Evolutionary conservation across 2,113 vertebrate species (phyloP).

Genomic region (Nyctereutes procyonoides): DNA sequence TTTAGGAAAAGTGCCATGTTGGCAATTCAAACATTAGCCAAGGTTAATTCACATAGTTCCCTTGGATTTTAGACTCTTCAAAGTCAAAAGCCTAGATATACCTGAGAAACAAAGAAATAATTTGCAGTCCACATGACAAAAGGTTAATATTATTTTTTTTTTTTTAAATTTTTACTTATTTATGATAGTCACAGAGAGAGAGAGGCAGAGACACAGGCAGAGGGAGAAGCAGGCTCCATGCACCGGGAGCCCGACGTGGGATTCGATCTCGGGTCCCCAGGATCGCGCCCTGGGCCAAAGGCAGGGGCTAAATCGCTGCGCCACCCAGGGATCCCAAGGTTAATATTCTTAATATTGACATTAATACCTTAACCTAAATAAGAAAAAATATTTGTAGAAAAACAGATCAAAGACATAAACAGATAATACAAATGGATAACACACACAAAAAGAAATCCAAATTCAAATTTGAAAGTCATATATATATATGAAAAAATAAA

Average conservation of each 20-base stretch:
- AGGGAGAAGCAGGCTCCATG: too few species aligned
- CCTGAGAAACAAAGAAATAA: conserved; percentile 4
- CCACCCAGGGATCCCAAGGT: too few species aligned
- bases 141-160: background rate
- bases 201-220: too few species aligned
- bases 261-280: too few species aligned
- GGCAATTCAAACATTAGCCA: conserved; percentile 29
- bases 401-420: background rate
- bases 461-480: background rate
- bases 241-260: too few species aligned
- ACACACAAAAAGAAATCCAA: background rate
- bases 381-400: background rate
- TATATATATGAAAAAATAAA: background rate
- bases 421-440: background rate
- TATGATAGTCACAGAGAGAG: too few species aligned
- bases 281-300: too few species aligned
- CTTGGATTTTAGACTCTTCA: conserved; percentile 31
- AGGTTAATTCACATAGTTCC: background rate
- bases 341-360: background rate
- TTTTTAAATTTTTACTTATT: too few species aligned
- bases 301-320: too few species aligned
- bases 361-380: background rate
- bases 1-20: background rate
- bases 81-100: conserved; percentile 23
- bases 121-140: background rate